Percentiles rank a stretch among this genome's conserved stretches.
These are phyloP conservation scores for Amazona guildingii DNA, from an alignment of 2,113 vertebrate species.

Conservation along the genomic window DNA sequence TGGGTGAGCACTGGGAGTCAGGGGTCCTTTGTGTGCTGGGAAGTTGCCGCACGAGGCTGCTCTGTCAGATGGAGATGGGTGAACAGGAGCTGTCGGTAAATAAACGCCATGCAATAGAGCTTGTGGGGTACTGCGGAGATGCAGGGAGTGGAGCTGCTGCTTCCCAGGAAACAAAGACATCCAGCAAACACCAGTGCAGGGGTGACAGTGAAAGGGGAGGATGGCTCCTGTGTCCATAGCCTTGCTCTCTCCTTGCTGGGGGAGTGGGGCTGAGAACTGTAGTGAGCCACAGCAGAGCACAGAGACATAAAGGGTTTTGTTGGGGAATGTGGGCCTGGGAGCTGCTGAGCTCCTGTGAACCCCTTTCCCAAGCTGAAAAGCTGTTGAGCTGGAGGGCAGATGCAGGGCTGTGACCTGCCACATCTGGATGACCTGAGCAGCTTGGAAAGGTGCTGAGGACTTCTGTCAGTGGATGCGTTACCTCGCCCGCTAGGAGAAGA, in stretches of 20 bases:
- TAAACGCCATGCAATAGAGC: not conserved
- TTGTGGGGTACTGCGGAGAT: not conserved
- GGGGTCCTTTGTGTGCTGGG: not conserved
- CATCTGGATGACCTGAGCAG: fast-evolving
- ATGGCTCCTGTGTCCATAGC: not conserved
- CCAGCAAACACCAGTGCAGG: not conserved
- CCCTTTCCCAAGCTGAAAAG: not conserved
- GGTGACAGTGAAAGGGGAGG: no score
- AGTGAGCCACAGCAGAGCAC: not conserved
- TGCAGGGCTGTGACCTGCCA: not conserved
- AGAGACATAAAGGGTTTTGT: not conserved
- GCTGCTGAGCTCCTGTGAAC: fast-evolving
- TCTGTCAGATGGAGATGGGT: not conserved
- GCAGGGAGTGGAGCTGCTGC: not conserved
- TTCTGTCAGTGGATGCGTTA: not conserved
- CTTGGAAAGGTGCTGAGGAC: fast-evolving
- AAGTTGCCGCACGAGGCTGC: not conserved
- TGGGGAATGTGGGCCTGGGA: not conserved
- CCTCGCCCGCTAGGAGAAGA: constrained; percentile 64
- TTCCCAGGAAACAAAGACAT: not conserved
- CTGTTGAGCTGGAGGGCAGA: not conserved
- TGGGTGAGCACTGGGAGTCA: not conserved
- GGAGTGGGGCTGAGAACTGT: not conserved
- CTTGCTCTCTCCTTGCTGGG: not conserved
- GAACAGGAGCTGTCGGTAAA: not conserved